Conservation (phyloP, 2,888 invertebrate species). For the Belgica antarctica region DNA sequence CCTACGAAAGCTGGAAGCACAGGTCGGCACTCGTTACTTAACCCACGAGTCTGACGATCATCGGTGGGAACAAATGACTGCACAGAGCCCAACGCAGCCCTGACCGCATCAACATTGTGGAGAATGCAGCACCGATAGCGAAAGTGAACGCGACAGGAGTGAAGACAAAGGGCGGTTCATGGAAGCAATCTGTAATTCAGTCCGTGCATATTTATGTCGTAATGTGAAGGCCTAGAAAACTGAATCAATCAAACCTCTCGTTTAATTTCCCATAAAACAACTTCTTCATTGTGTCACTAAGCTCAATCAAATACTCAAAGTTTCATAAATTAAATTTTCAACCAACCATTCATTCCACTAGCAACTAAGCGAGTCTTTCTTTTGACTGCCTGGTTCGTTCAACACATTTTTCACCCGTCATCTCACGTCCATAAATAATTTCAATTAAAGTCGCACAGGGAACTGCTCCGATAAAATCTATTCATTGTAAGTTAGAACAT, state of each 20-base stretch:
- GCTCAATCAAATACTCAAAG: slow-evolving; percentile 1
- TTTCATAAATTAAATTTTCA: no score
- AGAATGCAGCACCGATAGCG: not conserved
- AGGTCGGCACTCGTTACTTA: slow-evolving; percentile 75
- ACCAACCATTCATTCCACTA: not conserved
- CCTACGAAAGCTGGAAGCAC: slow-evolving; percentile 79
- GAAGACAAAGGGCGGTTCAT: slow-evolving; percentile 23
- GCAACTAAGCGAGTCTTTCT: not conserved
- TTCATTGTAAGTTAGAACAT: no score
- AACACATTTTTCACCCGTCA: not conserved
- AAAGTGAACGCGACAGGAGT: not conserved
- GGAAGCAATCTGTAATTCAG: slow-evolving; percentile 40
- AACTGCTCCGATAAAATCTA: not conserved
- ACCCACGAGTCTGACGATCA: slow-evolving; percentile 92
- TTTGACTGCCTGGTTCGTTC: no score
- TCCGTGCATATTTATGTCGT: slow-evolving; percentile 53
- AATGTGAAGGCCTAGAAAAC: slow-evolving; percentile 48
- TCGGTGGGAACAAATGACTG: slow-evolving; percentile 68
- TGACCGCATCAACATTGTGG: slow-evolving; percentile 52
- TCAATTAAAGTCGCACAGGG: not conserved
- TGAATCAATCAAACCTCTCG: not conserved
- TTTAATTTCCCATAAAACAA: not conserved
- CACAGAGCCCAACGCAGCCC: slow-evolving; percentile 50
- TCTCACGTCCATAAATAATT: not conserved
- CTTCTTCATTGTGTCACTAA: not conserved